Conservation (phyloP, 2,797 vertebrate genomes). For the Takifugu ocellatus region DNA sequence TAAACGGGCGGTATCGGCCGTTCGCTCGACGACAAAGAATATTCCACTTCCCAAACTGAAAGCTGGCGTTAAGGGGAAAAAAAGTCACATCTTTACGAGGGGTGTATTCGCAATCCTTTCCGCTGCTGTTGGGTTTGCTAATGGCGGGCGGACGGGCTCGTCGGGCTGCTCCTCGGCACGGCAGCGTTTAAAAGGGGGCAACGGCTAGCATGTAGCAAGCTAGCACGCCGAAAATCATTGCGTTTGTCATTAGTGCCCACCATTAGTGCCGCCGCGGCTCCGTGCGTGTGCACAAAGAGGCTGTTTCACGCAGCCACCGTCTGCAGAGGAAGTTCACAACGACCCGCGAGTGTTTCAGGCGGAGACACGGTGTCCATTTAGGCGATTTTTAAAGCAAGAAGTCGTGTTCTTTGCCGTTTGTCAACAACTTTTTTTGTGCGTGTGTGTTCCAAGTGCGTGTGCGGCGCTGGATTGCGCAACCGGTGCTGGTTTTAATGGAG, state of each 20-base stretch:
- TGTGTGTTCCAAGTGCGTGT: not conserved
- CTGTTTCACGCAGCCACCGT: not conserved
- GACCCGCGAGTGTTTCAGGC: slow-evolving; percentile 7
- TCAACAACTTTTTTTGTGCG: slow-evolving; percentile 51
- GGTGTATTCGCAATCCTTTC: slow-evolving; percentile 68
- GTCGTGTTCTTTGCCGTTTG: slow-evolving; percentile 47
- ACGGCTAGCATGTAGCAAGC: slow-evolving; percentile 73
- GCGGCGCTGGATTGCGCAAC: slow-evolving; percentile 56
- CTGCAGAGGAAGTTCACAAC: not conserved
- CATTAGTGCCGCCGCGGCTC: slow-evolving; percentile 42
- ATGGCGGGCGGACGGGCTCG: slow-evolving; percentile 71
- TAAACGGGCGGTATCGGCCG: slow-evolving; percentile 46
- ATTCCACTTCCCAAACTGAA: slow-evolving; percentile 57
- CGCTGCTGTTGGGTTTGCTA: slow-evolving; percentile 67
- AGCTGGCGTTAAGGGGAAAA: slow-evolving; percentile 39
- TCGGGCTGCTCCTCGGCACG: slow-evolving; percentile 67
- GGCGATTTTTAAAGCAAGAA: slow-evolving; percentile 30
- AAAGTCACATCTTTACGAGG: slow-evolving; percentile 41
- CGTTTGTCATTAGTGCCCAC: slow-evolving; percentile 71
- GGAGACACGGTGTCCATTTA: slow-evolving; percentile 12
- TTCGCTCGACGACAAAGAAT: slow-evolving; percentile 59
- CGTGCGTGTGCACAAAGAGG: slow-evolving; percentile 34
- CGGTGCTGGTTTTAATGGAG: slow-evolving; percentile 43
- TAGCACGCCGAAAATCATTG: slow-evolving; percentile 66
- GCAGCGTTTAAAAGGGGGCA: slow-evolving; percentile 75